Conservation (phyloP, 2,888 invertebrate species). For the Brassicogethes aeneus region DNA sequence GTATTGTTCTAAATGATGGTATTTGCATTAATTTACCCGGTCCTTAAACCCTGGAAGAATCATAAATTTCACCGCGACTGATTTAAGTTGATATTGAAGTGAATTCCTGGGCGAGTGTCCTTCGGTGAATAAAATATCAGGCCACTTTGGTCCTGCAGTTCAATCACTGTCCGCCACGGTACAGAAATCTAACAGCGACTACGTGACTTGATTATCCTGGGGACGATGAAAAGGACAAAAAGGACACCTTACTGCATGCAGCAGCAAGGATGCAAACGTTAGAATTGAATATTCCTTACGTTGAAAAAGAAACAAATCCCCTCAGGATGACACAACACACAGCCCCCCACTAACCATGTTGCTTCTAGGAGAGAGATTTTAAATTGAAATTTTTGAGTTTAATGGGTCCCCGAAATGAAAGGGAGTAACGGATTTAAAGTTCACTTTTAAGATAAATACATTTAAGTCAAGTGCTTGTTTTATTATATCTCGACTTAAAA, state of each 20-base stretch:
- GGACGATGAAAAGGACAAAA: conserved; percentile 18
- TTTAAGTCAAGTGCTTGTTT: no score
- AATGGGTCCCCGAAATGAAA: no score
- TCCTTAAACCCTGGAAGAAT: no score
- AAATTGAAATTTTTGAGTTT: no score
- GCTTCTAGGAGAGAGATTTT: no score
- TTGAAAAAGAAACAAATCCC: conserved; percentile 21
- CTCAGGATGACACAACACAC: conserved; percentile 14
- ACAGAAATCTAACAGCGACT: conserved; percentile 20
- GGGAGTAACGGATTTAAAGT: no score
- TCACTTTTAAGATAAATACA: no score
- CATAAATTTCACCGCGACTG: no score
- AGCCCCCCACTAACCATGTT: no score
- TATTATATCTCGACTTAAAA: no score
- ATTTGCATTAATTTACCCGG: no score
- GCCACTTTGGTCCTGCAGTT: conserved; percentile 31
- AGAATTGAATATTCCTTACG: conserved; percentile 22
- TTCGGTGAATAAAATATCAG: conserved; percentile 36
- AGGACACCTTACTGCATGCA: conserved; percentile 19
- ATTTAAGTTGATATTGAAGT: conserved; percentile 28
- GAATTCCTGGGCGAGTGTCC: conserved; percentile 33
- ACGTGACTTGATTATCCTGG: conserved; percentile 26
- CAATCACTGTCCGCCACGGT: conserved; percentile 34
- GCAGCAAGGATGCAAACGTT: conserved; percentile 15
- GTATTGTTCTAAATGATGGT: no score